Evolutionary conservation across 2,888 invertebrate species (phyloP), one percentile per base, ranked within the genome.

Genomic region (Xanthorhoe spadicearia): DNA sequence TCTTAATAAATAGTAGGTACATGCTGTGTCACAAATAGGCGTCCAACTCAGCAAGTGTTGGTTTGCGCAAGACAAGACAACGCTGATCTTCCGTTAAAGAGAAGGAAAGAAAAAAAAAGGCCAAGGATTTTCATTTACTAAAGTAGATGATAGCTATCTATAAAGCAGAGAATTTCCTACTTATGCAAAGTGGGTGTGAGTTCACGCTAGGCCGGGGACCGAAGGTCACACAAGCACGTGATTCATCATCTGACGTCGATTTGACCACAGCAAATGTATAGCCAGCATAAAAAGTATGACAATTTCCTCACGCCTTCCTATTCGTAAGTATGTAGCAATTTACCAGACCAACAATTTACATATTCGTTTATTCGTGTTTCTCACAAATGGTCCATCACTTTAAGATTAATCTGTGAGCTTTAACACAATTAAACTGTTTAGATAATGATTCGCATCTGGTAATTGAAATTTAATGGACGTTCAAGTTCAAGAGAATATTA

Each of bases 181-280:
- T 62, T 66, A 60, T 59, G 66, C 52, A 64, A 58, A 67, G 64
- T 68, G 28, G 50, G 48, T 64, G 55, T 68, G 18, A 48, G 52
- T 64, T 60, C 62, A 53, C 18, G 58, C 56, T 50, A 59, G 50
- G 17, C 60, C 43, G 57, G 67, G 56, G 54, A 57, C 62, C 48
- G 67, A 77, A 78, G 79, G 78, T 76, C 77, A 64, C 48, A 7
- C 43, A 65, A 54, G 76, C 79, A 77, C 79, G 77, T 80, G 79
- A 80, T 74, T 75, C 73, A 74, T 64, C 50, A 65, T 52, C 69
- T 74, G 74, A 77, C 75, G 75, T 74, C 72, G 63, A 65, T 19
- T 58, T 49, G 64, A 66, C 69, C 15, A 56, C 58, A 59, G 48
- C 61, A 64, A 64, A 56, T 51, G 49, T 66, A 52, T 53, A 28